Percentiles rank a stretch among this genome's conserved stretches.
phyloP scores from a whole-genome alignment of 2,113 vertebrate species.

The Ptychochromis oligacanthus region DNA sequence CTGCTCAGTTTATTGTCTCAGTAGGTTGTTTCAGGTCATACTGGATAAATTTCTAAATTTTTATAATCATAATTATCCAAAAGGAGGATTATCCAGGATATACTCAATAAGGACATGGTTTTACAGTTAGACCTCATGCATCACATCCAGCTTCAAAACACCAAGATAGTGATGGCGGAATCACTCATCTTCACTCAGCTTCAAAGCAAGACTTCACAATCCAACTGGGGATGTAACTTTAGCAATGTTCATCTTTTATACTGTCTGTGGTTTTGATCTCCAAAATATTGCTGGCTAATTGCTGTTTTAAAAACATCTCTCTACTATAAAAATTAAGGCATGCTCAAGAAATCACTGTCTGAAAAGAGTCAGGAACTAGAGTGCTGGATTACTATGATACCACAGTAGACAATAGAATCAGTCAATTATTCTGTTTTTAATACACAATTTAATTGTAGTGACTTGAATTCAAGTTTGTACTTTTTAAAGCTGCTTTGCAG shows the following conservation, averaged over 20 bases:
- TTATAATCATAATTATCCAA: too few species aligned
- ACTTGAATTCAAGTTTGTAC: background rate
- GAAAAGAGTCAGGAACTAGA: background rate
- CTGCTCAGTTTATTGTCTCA: background rate
- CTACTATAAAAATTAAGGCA: background rate
- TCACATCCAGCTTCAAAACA: background rate
- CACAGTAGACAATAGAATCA: background rate
- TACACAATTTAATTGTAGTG: background rate
- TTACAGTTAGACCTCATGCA: background rate
- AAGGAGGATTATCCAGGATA: background rate
- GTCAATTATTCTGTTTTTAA: background rate
- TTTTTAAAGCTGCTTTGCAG: background rate
- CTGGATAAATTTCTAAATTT: rapidly evolving
- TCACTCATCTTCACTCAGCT: background rate
- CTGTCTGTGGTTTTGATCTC: background rate
- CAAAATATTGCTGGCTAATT: background rate
- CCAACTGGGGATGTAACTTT: background rate
- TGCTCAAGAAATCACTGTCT: background rate
- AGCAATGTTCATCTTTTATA: background rate
- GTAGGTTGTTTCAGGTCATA: background rate
- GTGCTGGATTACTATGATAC: background rate
- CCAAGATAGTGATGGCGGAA: background rate
- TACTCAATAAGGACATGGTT: background rate
- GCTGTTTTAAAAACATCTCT: background rate
- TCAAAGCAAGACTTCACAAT: background rate